These are phyloP conservation scores for Pica pica DNA, from an alignment of 2,113 vertebrate genomes.

Conservation along the genomic window DNA sequence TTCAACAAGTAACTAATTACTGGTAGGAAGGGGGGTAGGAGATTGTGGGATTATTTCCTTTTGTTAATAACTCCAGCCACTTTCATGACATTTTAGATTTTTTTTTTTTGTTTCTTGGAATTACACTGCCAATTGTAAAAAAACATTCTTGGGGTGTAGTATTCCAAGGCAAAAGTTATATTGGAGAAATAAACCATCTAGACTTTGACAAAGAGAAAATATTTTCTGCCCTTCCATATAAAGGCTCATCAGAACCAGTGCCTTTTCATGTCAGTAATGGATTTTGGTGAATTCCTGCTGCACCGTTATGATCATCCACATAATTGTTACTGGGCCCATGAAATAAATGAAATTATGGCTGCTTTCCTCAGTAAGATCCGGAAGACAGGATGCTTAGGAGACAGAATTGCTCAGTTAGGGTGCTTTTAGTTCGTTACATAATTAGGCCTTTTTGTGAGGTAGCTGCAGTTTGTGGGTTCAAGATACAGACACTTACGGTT, in stretches of 20 bases:
- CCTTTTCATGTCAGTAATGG: slow-evolving; percentile 6
- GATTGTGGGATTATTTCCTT: slow-evolving; percentile 10
- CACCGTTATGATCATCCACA: neutral
- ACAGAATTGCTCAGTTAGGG: slow-evolving; percentile 47
- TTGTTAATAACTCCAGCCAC: neutral
- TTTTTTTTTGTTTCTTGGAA: neutral
- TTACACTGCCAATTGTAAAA: neutral
- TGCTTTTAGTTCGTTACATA: slow-evolving; percentile 37
- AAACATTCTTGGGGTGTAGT: neutral
- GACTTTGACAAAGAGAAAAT: neutral
- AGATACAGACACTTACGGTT: neutral
- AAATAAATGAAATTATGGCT: slow-evolving; percentile 49
- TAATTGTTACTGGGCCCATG: slow-evolving; percentile 54
- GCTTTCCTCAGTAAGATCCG: slow-evolving; percentile 24
- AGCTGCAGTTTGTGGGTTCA: neutral
- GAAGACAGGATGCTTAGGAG: slow-evolving; percentile 39
- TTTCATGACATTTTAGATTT: neutral
- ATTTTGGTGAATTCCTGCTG: slow-evolving; percentile 48
- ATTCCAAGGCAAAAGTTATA: neutral
- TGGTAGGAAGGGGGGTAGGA: slow-evolving; percentile 18
- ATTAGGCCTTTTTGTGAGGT: slow-evolving; percentile 51
- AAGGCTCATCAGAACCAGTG: slow-evolving; percentile 15
- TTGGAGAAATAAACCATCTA: neutral
- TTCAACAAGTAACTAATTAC: slow-evolving; percentile 72
- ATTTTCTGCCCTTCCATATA: neutral